phyloP scores from a whole-genome alignment of 2,113 vertebrate species.

The Perccottus glenii region DNA sequence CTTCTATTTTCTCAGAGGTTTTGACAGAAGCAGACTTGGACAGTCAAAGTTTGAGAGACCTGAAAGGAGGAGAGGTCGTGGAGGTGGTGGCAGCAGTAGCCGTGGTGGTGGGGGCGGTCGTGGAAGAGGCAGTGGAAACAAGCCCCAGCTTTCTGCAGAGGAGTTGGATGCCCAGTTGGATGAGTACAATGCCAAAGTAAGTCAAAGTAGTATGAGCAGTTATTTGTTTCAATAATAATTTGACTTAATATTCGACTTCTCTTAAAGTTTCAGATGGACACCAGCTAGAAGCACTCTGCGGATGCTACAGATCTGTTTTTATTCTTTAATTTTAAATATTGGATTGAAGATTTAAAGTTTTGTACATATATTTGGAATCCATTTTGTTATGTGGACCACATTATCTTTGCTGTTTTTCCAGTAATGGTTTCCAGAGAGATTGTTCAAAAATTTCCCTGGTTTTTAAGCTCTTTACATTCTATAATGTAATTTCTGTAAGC shows the following conservation, averaged over 20 bases:
- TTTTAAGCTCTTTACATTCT: slow-evolving; percentile 24
- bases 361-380: slow-evolving; percentile 67
- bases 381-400: slow-evolving; percentile 74
- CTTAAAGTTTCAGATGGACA: slow-evolving; percentile 87
- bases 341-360: slow-evolving; percentile 18
- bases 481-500: slow-evolving; percentile 48
- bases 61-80: background rate
- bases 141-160: slow-evolving; percentile 92
- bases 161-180: slow-evolving; percentile 98
- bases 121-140: slow-evolving; percentile 81
- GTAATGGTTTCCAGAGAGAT: slow-evolving; percentile 44
- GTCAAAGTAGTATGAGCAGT: background rate
- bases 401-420: slow-evolving; percentile 39
- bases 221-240: background rate
- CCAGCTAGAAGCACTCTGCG: slow-evolving; percentile 81
- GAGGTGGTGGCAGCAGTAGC: slow-evolving; percentile 14
- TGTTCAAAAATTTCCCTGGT: slow-evolving; percentile 11
- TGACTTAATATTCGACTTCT: background rate
- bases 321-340: slow-evolving; percentile 8
- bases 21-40: slow-evolving; percentile 72
- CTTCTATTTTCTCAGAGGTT: slow-evolving; percentile 25
- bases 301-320: slow-evolving; percentile 4
- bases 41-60: slow-evolving; percentile 54
- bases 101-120: slow-evolving; percentile 84
- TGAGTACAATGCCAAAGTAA: slow-evolving; percentile 94